Conservation (phyloP, 2,113 vertebrate genomes). For the Myrmophylax atrothorax region DNA sequence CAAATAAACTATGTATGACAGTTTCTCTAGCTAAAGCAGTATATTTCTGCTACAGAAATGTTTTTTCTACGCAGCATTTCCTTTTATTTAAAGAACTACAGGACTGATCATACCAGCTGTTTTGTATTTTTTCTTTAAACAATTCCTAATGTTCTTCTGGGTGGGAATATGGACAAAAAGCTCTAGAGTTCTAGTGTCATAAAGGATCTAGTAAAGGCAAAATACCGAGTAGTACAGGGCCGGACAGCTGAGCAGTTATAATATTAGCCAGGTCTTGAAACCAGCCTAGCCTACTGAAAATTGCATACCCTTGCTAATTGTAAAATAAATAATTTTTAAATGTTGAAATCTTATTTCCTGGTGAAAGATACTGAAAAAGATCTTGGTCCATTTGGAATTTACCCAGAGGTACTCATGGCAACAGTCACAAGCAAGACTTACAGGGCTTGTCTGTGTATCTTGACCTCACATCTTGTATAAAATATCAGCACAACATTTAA, state of each 20-base stretch:
- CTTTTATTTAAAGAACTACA: neutral
- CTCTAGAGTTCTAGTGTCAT: neutral
- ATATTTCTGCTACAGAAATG: neutral
- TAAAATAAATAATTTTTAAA: neutral
- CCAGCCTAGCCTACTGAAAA: neutral
- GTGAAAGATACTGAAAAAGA: neutral
- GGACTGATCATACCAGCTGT: neutral
- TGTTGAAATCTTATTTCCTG: neutral
- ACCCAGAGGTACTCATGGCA: neutral
- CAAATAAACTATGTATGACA: neutral
- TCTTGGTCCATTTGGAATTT: neutral
- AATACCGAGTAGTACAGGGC: neutral
- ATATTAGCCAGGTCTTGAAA: neutral
- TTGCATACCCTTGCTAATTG: neutral
- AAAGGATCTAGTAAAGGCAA: neutral
- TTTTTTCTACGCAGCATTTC: neutral
- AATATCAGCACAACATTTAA: neutral
- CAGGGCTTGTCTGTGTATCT: neutral
- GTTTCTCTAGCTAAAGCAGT: neutral
- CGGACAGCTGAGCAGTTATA: neutral
- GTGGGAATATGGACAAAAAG: neutral
- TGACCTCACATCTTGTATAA: neutral
- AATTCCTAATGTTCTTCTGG: neutral
- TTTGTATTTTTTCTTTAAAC: neutral
- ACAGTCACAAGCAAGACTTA: neutral